Percentiles rank a stretch among this genome's conserved stretches.
These are phyloP conservation scores for Teleopsis dalmanni DNA, from an alignment of 1,140 invertebrate genomes.

Conservation along the genomic window DNA sequence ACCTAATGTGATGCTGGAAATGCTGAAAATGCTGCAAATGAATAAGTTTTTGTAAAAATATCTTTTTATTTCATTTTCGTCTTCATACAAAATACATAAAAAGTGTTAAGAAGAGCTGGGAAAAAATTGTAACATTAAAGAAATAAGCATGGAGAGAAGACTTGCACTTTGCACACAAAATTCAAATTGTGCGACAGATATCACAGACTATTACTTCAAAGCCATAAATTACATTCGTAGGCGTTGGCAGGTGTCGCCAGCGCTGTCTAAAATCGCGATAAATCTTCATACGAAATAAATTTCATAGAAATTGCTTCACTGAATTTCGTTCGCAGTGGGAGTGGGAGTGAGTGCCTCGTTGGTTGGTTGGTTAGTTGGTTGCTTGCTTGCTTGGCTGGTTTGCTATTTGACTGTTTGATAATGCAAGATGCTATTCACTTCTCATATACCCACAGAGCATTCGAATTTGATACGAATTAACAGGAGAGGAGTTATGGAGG, in stretches of 20 bases:
- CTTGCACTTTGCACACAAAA: slow-evolving; percentile 6
- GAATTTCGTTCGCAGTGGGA: slow-evolving; percentile 31
- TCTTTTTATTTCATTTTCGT: too few species aligned
- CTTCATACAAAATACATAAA: background rate
- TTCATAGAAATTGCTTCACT: slow-evolving; percentile 45
- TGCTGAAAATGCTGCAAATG: too few species aligned
- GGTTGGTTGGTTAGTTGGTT: background rate
- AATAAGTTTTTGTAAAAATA: too few species aligned
- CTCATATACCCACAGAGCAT: too few species aligned
- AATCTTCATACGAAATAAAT: slow-evolving; percentile 46
- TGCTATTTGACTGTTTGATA: background rate
- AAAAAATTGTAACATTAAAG: background rate
- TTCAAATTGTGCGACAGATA: slow-evolving; percentile 6
- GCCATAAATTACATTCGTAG: slow-evolving; percentile 45
- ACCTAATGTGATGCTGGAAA: too few species aligned
- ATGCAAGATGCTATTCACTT: too few species aligned
- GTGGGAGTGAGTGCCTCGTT: slow-evolving; percentile 13
- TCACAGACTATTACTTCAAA: too few species aligned
- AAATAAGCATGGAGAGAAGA: too few species aligned
- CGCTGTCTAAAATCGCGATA: slow-evolving; percentile 45
- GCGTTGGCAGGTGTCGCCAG: slow-evolving; percentile 45
- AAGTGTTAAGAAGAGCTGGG: background rate
- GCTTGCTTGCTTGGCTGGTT: background rate
- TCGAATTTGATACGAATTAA: too few species aligned
- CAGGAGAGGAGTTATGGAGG: too few species aligned